A percentile compares a stretch with the other conserved stretches of the same genome.
Conservation (phyloP, 2,113 vertebrate species). For the Alectura lathami region DNA sequence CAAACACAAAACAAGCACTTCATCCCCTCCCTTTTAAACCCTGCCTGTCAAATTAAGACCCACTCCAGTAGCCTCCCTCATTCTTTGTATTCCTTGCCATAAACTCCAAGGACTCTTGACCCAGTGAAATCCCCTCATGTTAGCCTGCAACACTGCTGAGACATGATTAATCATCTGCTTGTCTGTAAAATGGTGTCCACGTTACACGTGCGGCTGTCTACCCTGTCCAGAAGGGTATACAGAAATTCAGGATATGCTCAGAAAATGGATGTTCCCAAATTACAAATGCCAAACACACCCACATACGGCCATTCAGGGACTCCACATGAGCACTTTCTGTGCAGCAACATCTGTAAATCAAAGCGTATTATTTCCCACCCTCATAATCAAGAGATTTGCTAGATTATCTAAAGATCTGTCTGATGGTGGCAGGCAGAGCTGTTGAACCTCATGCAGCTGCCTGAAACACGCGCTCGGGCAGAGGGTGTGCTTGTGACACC, state of each 20-base stretch:
- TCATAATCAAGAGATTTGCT: slow-evolving; percentile 41
- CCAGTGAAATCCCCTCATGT: neutral
- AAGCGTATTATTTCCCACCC: slow-evolving; percentile 18
- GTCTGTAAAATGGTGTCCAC: neutral
- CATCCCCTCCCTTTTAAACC: neutral
- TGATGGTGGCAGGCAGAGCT: neutral
- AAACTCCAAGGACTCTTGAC: neutral
- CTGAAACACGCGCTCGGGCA: neutral
- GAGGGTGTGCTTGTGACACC: neutral
- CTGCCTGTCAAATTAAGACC: neutral
- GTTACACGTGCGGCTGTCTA: neutral
- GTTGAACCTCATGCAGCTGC: slow-evolving; percentile 15
- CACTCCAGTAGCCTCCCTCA: neutral
- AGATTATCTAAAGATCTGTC: neutral
- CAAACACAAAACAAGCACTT: neutral
- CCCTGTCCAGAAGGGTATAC: neutral
- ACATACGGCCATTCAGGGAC: neutral
- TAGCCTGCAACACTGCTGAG: neutral
- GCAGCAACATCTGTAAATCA: slow-evolving; percentile 40
- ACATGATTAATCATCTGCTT: neutral
- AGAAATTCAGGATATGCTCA: neutral
- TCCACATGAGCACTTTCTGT: neutral
- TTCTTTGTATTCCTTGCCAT: neutral
- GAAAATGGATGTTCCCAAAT: neutral
- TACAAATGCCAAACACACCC: neutral